Base-by-base conservation (phyloP, 2,113 vertebrate species). In the Micronycteris hirsuta region DNA sequence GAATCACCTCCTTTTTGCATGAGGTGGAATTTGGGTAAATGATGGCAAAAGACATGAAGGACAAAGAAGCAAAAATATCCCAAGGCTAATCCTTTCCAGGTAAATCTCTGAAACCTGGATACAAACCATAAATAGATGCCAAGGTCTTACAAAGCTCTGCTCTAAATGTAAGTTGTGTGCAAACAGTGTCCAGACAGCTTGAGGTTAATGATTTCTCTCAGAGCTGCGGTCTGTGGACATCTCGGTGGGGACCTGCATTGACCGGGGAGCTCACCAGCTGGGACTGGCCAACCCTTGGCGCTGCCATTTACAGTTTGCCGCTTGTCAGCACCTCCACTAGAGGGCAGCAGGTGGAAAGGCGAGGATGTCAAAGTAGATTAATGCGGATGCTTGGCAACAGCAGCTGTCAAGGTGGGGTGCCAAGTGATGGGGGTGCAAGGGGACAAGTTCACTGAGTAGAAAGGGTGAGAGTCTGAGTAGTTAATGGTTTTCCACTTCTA, bases 311-410 rank as follows among this genome's bases (percentile, higher is more conserved):
- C 17, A 65, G 63, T 94, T 85, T 87, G 54, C 24, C 70, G 65
- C 85, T 84, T 86, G 83, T 84, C 58, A 86, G 68, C 88, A 91
- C 56, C 9, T 94, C 96, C 97, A 95, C 96, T 91, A 98, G 97
- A 96, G 97, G 97, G 97, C 97, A 95, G 96, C 91, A 97, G 94
- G 96, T 73, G 86, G 96, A 97, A 97, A 92, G 96, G 56, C 73
- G 90, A 97, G 47, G 68, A 22, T 49, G 65, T 86, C 77, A 68
- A 73, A 47, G 71, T 4, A 80, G 89, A 43, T 93, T 67, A 63
- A 70, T 5, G 8, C 12, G 14, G 19, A 49, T 3, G 45, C 56
- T 85, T 86, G 71, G 63, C n/a, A 84, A 38, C 0, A 94, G 73
- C 45, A 24, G 61, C 43, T 45, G 73, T 88, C 86, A 93, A 95